These are phyloP conservation scores for Physeter macrocephalus DNA, from an alignment of 2,113 vertebrate genomes.

Conservation along the genomic window DNA sequence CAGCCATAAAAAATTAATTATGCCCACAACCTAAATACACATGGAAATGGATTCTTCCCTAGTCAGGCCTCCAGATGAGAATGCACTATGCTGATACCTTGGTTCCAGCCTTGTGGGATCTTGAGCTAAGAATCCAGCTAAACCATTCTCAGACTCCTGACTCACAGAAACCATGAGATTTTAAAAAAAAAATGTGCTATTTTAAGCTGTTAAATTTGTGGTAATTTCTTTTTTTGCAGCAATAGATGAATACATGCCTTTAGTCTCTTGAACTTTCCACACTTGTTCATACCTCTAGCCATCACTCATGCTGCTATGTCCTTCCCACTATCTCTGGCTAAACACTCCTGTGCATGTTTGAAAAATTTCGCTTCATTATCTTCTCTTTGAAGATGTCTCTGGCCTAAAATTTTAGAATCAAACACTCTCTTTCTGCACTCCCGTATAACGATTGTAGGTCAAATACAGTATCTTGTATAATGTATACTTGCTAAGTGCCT, in stretches of 20 bases:
- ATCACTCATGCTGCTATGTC: background rate
- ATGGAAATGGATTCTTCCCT: background rate
- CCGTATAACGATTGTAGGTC: background rate
- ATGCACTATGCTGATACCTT: too few relatives aligned
- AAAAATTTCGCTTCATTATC: background rate
- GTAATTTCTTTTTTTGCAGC: background rate
- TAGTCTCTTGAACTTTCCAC: background rate
- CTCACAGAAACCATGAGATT: background rate
- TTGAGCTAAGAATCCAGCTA: background rate
- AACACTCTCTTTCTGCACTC: background rate
- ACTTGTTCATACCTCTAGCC: too few relatives aligned
- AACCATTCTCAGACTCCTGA: background rate
- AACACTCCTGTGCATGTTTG: rapidly evolving
- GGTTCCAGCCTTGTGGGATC: background rate
- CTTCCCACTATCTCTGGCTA: background rate
- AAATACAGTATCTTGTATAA: background rate
- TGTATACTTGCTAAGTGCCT: background rate
- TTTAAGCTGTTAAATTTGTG: background rate
- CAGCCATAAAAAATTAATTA: background rate
- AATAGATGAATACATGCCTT: background rate
- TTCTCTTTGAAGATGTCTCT: background rate
- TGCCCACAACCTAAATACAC: background rate
- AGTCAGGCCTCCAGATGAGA: background rate
- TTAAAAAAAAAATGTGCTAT: background rate
- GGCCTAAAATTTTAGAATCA: background rate